A percentile compares a stretch with the other conserved stretches of the same genome.
Evolutionary conservation across 2,113 vertebrate genomes (phyloP).

Genomic region (Emydura subglobosa): DNA sequence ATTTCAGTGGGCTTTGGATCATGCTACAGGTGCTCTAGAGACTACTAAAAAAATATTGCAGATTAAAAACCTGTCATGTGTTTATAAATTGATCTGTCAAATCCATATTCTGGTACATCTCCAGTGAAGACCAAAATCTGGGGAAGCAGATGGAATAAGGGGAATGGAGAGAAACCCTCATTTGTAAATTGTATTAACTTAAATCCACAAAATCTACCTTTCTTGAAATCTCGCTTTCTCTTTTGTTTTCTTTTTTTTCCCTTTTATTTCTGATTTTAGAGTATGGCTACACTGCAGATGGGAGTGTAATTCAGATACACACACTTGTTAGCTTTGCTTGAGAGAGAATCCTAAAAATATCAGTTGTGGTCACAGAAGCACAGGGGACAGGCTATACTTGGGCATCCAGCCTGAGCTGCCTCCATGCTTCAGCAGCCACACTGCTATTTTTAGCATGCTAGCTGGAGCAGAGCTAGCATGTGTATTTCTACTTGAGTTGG

Average conservation of each 20-base stretch:
- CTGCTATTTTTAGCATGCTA: no score
- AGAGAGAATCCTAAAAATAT: no score
- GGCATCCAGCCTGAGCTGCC: no score
- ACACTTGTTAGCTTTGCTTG: no score
- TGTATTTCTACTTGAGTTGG: no score
- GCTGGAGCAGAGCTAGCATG: no score
- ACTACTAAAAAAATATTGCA: neutral
- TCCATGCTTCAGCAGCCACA: no score
- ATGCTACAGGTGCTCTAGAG: neutral
- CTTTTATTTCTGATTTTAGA: neutral
- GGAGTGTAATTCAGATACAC: no score
- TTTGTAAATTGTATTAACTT: neutral
- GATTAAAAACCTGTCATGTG: conserved; percentile 6
- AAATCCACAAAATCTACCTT: neutral
- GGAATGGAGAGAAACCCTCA: neutral
- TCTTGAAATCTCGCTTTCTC: neutral
- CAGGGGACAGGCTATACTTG: no score
- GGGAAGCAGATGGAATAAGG: neutral
- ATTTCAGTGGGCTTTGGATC: neutral
- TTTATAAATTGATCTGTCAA: conserved; percentile 27
- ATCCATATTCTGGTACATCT: neutral
- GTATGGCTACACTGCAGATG: no score
- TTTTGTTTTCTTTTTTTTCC: neutral
- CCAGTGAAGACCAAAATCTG: neutral
- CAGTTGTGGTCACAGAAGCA: no score